Percentiles rank a stretch among this genome's conserved stretches.
Evolutionary conservation across 2,113 vertebrate species (phyloP).

Genomic region (Xyliphius kryptos): DNA sequence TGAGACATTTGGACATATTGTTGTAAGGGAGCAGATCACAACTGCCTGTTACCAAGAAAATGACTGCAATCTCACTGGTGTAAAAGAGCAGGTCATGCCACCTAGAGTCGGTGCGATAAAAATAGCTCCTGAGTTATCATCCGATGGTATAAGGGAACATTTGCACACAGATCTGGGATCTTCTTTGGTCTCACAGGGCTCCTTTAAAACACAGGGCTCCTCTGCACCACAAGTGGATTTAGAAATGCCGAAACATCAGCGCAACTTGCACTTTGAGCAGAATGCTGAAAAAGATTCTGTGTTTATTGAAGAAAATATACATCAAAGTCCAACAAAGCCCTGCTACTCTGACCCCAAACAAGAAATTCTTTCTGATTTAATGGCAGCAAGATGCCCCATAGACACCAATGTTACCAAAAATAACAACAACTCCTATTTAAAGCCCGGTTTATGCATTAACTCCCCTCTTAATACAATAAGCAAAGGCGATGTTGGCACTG

Average conservation of each 20-base stretch:
- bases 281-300: background rate
- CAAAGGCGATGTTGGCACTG: slow-evolving; percentile 11
- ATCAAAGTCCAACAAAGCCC: background rate
- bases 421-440: slow-evolving; percentile 3
- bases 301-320: slow-evolving; percentile 1
- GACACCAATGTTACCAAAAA: background rate
- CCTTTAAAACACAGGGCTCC: slow-evolving; percentile 8
- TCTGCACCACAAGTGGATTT: background rate
- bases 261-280: slow-evolving; percentile 23
- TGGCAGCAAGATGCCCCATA: background rate
- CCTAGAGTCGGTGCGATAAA: slow-evolving; percentile 1
- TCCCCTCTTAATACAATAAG: background rate
- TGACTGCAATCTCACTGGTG: slow-evolving; percentile 53
- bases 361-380: slow-evolving; percentile 15
- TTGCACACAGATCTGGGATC: background rate
- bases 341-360: background rate
- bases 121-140: slow-evolving; percentile 12
- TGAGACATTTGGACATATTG: slow-evolving; percentile 58
- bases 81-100: slow-evolving; percentile 49
- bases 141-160: background rate
- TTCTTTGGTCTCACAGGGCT: slow-evolving; percentile 14
- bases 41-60: slow-evolving; percentile 58
- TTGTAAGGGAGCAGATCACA: slow-evolving; percentile 61
- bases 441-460: background rate
- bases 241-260: slow-evolving; percentile 5